phyloP scores from a whole-genome alignment of 2,888 invertebrate species.

The Meghimatium bilineatum region DNA sequence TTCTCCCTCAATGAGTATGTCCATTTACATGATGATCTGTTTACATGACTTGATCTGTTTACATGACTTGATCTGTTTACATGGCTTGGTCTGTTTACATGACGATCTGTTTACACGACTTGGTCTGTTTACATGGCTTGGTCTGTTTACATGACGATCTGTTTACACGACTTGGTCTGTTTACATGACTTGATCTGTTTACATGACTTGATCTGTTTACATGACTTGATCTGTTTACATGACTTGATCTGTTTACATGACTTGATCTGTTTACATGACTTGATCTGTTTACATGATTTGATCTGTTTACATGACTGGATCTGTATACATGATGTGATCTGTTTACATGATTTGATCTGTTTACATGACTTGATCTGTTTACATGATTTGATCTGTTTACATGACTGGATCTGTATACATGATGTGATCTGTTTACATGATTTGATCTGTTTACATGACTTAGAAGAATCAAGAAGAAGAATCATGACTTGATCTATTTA shows the following conservation, averaged over 20 bases:
- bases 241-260: too few species aligned
- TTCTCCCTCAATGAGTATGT: constrained; percentile 75
- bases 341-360: too few species aligned
- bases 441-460: not conserved
- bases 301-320: not conserved
- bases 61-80: not conserved
- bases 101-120: not conserved
- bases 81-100: too few species aligned
- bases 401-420: too few species aligned
- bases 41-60: not conserved
- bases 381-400: not conserved
- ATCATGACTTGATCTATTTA: too few species aligned
- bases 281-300: too few species aligned
- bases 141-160: too few species aligned
- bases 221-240: not conserved
- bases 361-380: not conserved
- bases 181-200: not conserved
- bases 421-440: not conserved
- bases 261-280: too few species aligned
- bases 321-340: not conserved
- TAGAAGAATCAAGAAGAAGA: too few species aligned
- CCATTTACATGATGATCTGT: too few species aligned
- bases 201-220: not conserved
- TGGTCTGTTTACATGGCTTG: not conserved
- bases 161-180: not conserved